Conservation (phyloP, 2,888 invertebrate species). For the Luperina nickerlii region DNA sequence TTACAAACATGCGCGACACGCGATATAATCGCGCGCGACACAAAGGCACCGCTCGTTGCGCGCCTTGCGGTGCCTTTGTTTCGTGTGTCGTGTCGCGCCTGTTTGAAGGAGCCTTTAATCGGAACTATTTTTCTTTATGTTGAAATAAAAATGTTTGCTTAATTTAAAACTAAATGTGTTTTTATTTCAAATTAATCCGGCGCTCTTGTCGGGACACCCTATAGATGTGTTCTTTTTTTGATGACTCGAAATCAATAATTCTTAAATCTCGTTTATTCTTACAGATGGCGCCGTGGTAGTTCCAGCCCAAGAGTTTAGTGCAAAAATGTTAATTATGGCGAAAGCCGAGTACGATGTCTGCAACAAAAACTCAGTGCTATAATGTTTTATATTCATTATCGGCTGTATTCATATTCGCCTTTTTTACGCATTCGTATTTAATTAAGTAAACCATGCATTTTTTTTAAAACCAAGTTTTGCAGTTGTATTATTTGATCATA, state of each 20-base stretch:
- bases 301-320: constrained; percentile 28
- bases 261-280: not conserved
- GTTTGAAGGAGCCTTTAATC: too few relatives aligned
- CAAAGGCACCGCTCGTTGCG: too few relatives aligned
- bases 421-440: not conserved
- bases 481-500: not conserved
- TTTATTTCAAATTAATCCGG: too few relatives aligned
- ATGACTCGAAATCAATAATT: not conserved
- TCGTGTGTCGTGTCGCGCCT: too few relatives aligned
- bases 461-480: not conserved
- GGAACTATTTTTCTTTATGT: too few relatives aligned
- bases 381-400: not conserved
- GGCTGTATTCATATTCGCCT: not conserved
- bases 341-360: constrained; percentile 6
- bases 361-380: constrained; percentile 14
- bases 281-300: constrained; percentile 14
- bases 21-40: too few relatives aligned
- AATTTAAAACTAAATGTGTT: too few relatives aligned
- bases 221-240: not conserved
- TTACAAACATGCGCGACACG: too few relatives aligned
- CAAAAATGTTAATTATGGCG: constrained; percentile 15
- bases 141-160: too few relatives aligned
- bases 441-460: not conserved
- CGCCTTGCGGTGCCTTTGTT: too few relatives aligned
- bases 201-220: too few relatives aligned